These are phyloP conservation scores for Chinchilla lanigera DNA, from an alignment of 2,113 vertebrate species.

Conservation along the genomic window DNA sequence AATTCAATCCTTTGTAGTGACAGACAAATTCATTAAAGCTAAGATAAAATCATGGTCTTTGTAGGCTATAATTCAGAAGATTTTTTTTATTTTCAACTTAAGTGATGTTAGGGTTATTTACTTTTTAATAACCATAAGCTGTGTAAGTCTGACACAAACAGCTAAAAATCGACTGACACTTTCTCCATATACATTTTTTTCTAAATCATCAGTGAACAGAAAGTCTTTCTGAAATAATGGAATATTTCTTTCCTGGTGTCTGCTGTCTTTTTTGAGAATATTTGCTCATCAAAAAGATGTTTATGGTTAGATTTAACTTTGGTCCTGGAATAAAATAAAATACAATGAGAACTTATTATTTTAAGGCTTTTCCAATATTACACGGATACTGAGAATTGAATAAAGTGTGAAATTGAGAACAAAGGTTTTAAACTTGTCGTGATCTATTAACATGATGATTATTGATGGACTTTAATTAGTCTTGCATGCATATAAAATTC, in stretches of 20 bases:
- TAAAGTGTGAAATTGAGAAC: slow-evolving; percentile 38
- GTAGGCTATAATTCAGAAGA: slow-evolving; percentile 39
- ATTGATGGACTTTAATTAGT: slow-evolving; percentile 6
- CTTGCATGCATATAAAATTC: background rate
- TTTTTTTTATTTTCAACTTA: slow-evolving; percentile 39
- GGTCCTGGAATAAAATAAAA: slow-evolving; percentile 42
- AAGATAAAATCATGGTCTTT: slow-evolving; percentile 25
- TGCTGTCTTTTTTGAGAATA: slow-evolving; percentile 5
- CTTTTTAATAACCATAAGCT: slow-evolving; percentile 34
- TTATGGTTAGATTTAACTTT: background rate
- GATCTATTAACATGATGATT: background rate
- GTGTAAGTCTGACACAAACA: slow-evolving; percentile 52
- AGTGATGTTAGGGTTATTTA: slow-evolving; percentile 42
- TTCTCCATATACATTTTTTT: slow-evolving; percentile 53
- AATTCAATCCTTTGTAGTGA: background rate
- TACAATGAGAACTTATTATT: background rate
- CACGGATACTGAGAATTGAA: background rate
- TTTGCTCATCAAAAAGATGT: slow-evolving; percentile 45
- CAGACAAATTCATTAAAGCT: background rate
- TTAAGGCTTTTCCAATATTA: slow-evolving; percentile 23
- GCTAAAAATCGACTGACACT: slow-evolving; percentile 61
- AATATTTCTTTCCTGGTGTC: slow-evolving; percentile 42
- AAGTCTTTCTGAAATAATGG: slow-evolving; percentile 36
- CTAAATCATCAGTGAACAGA: slow-evolving; percentile 55
- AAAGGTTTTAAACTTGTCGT: background rate